Base-by-base conservation (phyloP, 2,888 invertebrate species). In the Drosophila vallismaia region DNA sequence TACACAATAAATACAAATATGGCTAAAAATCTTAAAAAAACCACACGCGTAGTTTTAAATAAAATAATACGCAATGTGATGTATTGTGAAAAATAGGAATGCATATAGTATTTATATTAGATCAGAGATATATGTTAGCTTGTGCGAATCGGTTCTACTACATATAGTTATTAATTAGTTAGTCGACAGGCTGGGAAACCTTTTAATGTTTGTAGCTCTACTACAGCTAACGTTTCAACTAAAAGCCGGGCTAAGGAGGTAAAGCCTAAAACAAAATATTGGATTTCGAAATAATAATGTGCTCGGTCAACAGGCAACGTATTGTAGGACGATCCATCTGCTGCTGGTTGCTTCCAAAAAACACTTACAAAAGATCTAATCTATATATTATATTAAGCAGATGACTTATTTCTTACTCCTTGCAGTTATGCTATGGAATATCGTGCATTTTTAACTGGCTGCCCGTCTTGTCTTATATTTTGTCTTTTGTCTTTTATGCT, bases 11-110 rank as follows among this genome's bases (percentile, higher is more conserved):
- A 58, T 56, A 85, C 77, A 58, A 46, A 72, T 66, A 71, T 71
- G 69, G 70, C 64, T 68, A 66, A 83, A 73, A 56, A n/a, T 68
- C 64, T 72, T 83, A 73, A 78, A 42, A 42, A 81, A 80, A 68
- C 51, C 51, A 77, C 69, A 73, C 55, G 64, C 68, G 66, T 76
- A 68, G 69, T 53, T 72, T 59, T 74, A 71, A 68, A 64, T 63
- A 49, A 57, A 53, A 49, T 51, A 28, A 46, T 50, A 60, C 54
- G 56, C 29, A 52, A 55, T 71, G 56, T 52, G 45, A 42, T 46
- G 45, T 54, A 33, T 62, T 31, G 38, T 58, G 52, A 69, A 71
- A 80, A 67, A 80, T 72, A 67, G 71, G 68, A 71, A 62, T 69
- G 56, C 49, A 63, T 42, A 58, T 64, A 62, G 67, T 56, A 44